These are phyloP conservation scores for Drosophila mimetica DNA, from an alignment of 2,888 invertebrate genomes.

Conservation along the genomic window DNA sequence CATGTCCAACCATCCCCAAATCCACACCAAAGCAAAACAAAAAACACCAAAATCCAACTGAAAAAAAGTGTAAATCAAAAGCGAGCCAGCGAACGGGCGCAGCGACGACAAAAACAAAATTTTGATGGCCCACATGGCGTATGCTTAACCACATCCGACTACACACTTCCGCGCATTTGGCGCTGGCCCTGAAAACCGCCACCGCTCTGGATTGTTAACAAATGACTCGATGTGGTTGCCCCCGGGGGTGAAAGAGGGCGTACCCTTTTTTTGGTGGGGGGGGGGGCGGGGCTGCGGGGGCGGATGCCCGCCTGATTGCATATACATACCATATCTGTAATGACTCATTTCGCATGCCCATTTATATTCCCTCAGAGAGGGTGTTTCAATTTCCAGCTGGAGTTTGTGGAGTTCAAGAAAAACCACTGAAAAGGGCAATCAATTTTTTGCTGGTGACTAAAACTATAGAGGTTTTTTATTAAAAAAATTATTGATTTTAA, in stretches of 20 bases:
- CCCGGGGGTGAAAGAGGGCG: conserved; percentile 19
- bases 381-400: background rate
- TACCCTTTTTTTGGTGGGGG: conserved; percentile 4
- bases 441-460: background rate
- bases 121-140: conserved; percentile 79
- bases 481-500: background rate
- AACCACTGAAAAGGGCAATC: background rate
- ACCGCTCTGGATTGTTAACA: conserved; percentile 75
- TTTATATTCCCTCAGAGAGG: conserved; percentile 42
- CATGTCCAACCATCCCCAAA: conserved; percentile 18
- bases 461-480: background rate
- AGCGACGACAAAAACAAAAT: conserved; percentile 46
- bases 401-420: background rate
- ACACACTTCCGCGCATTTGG: conserved; percentile 80
- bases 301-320: conserved; percentile 63
- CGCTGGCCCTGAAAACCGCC: conserved; percentile 70
- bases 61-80: conserved; percentile 30
- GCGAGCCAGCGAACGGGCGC: conserved; percentile 21
- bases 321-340: conserved; percentile 64
- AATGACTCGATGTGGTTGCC: conserved; percentile 75
- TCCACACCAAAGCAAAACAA: conserved; percentile 34
- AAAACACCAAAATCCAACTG: conserved; percentile 30
- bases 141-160: conserved; percentile 79
- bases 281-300: conserved; percentile 1
- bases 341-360: conserved; percentile 78